Evolutionary conservation across 1,140 invertebrate species (phyloP).

Genomic region (Trachelipus rathkii): DNA sequence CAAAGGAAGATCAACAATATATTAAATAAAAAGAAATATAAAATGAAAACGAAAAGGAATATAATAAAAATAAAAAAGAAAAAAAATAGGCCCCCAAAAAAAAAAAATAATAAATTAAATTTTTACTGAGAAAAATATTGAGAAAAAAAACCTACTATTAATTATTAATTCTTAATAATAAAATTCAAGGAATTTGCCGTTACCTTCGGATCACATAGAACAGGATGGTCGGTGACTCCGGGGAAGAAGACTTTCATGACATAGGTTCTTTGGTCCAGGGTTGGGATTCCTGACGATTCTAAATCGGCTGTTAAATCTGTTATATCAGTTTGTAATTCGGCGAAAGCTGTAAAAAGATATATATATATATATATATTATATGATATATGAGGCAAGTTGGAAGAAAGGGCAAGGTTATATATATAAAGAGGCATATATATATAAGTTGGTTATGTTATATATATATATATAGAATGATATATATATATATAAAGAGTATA

Average conservation of each 20-base stretch:
- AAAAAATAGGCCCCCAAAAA: no score
- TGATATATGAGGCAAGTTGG: no score
- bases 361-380: background rate
- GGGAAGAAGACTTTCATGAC: slow-evolving; percentile 99
- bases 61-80: no score
- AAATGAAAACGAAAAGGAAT: no score
- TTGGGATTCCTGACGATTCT: slow-evolving; percentile 88
- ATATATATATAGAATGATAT: no score
- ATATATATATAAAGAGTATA: no score
- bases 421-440: background rate
- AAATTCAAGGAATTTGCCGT: slow-evolving; percentile 4
- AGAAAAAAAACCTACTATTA: background rate
- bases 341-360: slow-evolving; percentile 63
- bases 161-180: slow-evolving; percentile 7
- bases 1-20: no score
- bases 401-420: no score
- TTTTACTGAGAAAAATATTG: background rate
- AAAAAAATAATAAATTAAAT: no score
- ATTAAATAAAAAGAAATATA: no score
- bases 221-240: slow-evolving; percentile 74
- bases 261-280: slow-evolving; percentile 90
- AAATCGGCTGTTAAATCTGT: slow-evolving; percentile 93
- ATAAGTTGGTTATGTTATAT: no score
- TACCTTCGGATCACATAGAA: slow-evolving; percentile 41
- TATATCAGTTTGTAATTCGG: slow-evolving; percentile 99